Percentiles rank a stretch among this genome's conserved stretches.
Evolutionary conservation across 2,888 invertebrate genomes (phyloP).

Genomic region (Heliconius ethilla): DNA sequence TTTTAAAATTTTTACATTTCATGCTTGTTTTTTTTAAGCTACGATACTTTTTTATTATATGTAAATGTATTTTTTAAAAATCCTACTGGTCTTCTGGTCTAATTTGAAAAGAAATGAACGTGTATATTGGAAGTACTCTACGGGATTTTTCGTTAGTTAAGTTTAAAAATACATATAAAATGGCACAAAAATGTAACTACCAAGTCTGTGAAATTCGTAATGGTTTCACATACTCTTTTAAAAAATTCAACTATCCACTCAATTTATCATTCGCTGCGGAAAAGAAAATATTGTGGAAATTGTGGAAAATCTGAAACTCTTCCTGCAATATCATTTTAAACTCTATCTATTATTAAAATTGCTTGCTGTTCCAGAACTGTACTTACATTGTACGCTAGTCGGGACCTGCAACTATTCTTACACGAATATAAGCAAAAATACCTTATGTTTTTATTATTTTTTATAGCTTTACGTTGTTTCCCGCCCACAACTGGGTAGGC

Average conservation of each 20-base stretch:
- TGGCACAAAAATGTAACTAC: not conserved
- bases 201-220: not conserved
- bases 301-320: constrained; percentile 6
- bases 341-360: constrained; percentile 14
- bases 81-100: not conserved
- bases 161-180: constrained; percentile 4
- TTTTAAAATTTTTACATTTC: no score
- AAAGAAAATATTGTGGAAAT: constrained; percentile 14
- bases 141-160: not conserved
- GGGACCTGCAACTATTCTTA: not conserved
- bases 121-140: not conserved
- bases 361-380: constrained; percentile 10
- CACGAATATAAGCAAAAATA: not conserved
- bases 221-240: constrained; percentile 3
- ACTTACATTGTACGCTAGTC: not conserved
- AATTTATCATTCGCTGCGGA: constrained; percentile 23
- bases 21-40: no score
- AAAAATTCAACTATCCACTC: constrained; percentile 4
- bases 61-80: not conserved
- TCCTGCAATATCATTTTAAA: constrained; percentile 18
- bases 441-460: not conserved
- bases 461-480: not conserved
- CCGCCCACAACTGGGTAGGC: no score
- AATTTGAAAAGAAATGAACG: not conserved
- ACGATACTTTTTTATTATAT: no score